phyloP scores from a whole-genome alignment of 2,888 invertebrate genomes.

The Cryptocephalus moraei region DNA sequence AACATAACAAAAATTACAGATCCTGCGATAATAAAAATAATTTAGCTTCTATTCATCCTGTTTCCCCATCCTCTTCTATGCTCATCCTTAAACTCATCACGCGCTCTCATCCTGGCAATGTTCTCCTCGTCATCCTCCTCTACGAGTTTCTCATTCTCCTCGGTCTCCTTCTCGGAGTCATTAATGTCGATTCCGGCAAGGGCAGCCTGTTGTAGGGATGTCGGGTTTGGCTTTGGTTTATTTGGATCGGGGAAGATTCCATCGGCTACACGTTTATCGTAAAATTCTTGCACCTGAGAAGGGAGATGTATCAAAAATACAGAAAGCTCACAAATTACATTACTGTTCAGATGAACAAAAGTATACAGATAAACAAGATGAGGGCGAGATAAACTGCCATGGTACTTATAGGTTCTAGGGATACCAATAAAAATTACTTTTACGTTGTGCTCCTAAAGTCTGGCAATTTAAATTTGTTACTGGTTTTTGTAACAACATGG shows the following conservation, averaged over 20 bases:
- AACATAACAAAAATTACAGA: no score
- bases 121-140: conserved; percentile 67
- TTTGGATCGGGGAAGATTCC: conserved; percentile 46
- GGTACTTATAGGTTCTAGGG: no score
- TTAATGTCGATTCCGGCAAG: conserved; percentile 29
- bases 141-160: conserved; percentile 49
- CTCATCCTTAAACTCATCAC: conserved; percentile 84
- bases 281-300: conserved; percentile 73
- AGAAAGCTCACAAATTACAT: no score
- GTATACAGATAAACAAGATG: no score
- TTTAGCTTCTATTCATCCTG: conserved; percentile 65
- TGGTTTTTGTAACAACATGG: no score
- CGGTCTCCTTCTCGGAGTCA: conserved; percentile 47
- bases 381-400: no score
- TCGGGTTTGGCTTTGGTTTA: conserved; percentile 26
- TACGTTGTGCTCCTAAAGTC: no score
- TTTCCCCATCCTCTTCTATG: conserved; percentile 84
- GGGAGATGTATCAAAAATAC: neutral
- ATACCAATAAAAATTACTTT: no score
- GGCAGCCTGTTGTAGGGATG: conserved; percentile 33
- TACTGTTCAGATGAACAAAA: no score
- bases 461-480: no score
- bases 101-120: conserved; percentile 52
- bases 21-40: no score
- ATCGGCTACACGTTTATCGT: conserved; percentile 59